Conservation (phyloP, 2,113 vertebrate species). For the Cyrtonyx montezumae region DNA sequence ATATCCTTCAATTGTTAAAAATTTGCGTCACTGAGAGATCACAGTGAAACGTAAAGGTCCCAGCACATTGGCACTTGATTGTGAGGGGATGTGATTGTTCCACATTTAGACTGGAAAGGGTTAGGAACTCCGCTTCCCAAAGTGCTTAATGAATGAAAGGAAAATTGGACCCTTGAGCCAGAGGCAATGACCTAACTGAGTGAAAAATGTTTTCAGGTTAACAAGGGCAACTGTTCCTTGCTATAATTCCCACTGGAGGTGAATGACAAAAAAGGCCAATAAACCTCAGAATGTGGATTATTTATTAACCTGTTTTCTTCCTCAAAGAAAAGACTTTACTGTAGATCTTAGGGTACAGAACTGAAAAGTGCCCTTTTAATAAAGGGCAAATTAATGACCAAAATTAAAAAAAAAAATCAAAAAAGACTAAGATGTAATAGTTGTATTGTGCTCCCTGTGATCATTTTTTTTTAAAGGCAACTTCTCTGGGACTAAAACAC, state of each 20-base stretch:
- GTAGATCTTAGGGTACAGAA: conserved; percentile 48
- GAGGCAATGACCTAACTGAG: conserved; percentile 88
- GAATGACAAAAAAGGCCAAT: conserved; percentile 84
- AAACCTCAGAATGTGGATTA: conserved; percentile 73
- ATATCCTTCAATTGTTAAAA: conserved; percentile 99
- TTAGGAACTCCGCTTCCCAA: conserved; percentile 94
- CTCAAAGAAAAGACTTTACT: conserved; percentile 56
- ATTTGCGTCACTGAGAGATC: conserved; percentile 89
- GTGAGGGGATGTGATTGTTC: conserved; percentile 91
- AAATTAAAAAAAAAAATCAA: too few species aligned
- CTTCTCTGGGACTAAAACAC: not conserved
- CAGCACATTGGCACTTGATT: conserved; percentile 83
- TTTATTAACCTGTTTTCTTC: conserved; percentile 78
- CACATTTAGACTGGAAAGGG: conserved; percentile 91
- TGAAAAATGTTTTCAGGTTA: conserved; percentile 96
- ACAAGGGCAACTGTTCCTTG: conserved; percentile 83
- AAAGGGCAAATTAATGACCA: not conserved
- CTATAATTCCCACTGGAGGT: conserved; percentile 80
- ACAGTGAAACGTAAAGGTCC: conserved; percentile 80
- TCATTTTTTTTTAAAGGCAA: not conserved
- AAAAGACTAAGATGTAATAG: not conserved
- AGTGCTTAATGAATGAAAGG: conserved; percentile 91
- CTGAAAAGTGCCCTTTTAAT: conserved; percentile 18
- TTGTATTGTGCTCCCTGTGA: not conserved
- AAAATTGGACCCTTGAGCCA: conserved; percentile 89